Base-by-base conservation (phyloP, 2,797 vertebrate species). In the Scolopax rusticola region DNA sequence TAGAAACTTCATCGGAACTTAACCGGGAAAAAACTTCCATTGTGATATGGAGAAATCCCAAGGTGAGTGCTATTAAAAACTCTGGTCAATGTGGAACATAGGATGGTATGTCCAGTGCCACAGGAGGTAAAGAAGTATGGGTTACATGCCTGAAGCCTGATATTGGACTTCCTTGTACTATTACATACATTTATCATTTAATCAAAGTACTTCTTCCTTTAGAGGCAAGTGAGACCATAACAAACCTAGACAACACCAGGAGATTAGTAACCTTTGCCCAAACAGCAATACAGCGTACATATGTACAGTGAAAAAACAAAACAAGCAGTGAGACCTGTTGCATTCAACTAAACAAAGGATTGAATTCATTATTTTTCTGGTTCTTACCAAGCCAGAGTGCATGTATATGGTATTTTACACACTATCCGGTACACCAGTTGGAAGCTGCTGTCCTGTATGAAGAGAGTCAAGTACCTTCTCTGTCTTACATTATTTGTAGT, bases 361-460 rank as follows among this genome's bases (percentile, higher is more conserved):
- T 45, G 11, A 25, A 67, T 56, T 5, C 7, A 19, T 92, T 90
- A 30, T 51, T 84, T 27, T 83, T 61, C 59, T 28, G 8, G 15
- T 36, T 23, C 32, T 80, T 36, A 68, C 40, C 64, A 28, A 54
- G 33, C 43, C 65, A 36, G 56, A 56, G 54, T 0, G 1, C 25
- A 73, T 2, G 2, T n/a, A 30, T 11, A 11, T 38, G 40, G 6
- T n/a, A 54, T 69, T 75, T 83, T 86, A 54, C n/a, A 47, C 3
- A 1, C 32, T 77, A 7, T 57, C 61, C 88, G 47, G 15, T 36
- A 27, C 14, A 48, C 17, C 28, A 51, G 21, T 4, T 95, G 40
- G 84, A 90, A 79, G 40, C 28, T 86, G 77, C 33, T 82, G 21
- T 95, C 77, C 85, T 84, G 19, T 57, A 70, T 70, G 85, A 81